Base-by-base conservation (phyloP, 1,140 invertebrate genomes). In the Temnothorax curvispinosus region DNA sequence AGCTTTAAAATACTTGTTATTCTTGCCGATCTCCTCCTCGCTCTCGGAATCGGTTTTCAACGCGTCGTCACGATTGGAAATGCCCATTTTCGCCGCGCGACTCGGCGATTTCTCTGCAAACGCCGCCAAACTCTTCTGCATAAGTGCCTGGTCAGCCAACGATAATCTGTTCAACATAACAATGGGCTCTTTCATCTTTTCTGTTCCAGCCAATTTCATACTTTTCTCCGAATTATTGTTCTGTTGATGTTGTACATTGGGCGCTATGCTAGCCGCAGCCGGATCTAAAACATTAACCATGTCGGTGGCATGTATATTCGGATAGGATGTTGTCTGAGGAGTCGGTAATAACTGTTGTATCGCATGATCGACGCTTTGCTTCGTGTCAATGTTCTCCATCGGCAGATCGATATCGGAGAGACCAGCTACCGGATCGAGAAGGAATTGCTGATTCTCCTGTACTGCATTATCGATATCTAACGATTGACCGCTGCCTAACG, bases 151-250 rank as follows among this genome's bases (percentile, higher is more conserved):
- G 92, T 97, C 97, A 72, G 96, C 96, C 44, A 95, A 90, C 27
- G 96, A 96, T 92, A 97, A 93, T 92, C 96, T 96, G 89, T 96
- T 96, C 76, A 97, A 93, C 95, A 96, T 96, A 69, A 97, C 96
- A 11, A 96, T 91, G 6, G 95, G 95, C 76, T 95, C 94, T 67
- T 95, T 96, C 44, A 95, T 76, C 78, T 94, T 94, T 21, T 92
- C 85, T n/a, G 89, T 77, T 0, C 69, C 76, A 2, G 93, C 65
- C 13, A 93, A 52, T 78, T 93, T 94, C 5, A 90, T 41, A 32
- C 85, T 92, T 27, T 92, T 94, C 0, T 94, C 92, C 1, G 92
- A 86, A 75, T 92, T 92, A 6, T 94, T 94, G 54, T 94, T 93
- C 67, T 94, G 91, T 5, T 91, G 92, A 69, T 92, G 90, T 27